Conservation (phyloP, 2,888 invertebrate species). For the Heliconius hortense region DNA sequence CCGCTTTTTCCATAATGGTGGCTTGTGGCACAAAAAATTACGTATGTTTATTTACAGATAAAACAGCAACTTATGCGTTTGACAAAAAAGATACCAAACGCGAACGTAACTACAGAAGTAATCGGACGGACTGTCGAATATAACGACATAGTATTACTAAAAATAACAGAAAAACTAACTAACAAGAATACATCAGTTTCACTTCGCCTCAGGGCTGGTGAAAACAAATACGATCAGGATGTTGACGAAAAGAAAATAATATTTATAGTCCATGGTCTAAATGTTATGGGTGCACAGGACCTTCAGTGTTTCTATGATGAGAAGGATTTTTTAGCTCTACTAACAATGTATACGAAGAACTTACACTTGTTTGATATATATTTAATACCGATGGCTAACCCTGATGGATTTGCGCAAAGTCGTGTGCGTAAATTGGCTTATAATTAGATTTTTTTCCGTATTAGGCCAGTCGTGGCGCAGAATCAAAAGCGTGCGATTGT, state of each 20-base stretch:
- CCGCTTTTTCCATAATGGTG: too few relatives aligned
- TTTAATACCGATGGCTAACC: slow-evolving; percentile 70
- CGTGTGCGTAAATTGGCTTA: neutral
- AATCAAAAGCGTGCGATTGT: too few relatives aligned
- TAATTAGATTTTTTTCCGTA: too few relatives aligned
- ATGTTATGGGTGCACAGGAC: slow-evolving; percentile 53
- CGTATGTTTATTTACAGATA: slow-evolving; percentile 51
- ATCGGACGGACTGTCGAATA: slow-evolving; percentile 62
- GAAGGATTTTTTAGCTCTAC: slow-evolving; percentile 47
- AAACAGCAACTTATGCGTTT: slow-evolving; percentile 49
- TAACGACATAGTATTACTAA: slow-evolving; percentile 63
- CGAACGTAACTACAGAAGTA: slow-evolving; percentile 54
- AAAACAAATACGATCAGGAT: slow-evolving; percentile 60
- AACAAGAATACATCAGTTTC: slow-evolving; percentile 28
- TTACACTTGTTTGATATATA: slow-evolving; percentile 70
- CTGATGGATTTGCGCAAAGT: slow-evolving; percentile 56
- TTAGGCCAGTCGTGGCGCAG: too few relatives aligned
- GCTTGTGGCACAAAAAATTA: too few relatives aligned
- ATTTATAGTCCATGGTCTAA: slow-evolving; percentile 69
- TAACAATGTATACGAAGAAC: slow-evolving; percentile 58
- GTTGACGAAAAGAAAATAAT: slow-evolving; percentile 63
- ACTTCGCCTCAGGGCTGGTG: slow-evolving; percentile 50
- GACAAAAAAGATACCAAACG: slow-evolving; percentile 46
- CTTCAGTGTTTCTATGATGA: slow-evolving; percentile 46
- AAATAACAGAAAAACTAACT: slow-evolving; percentile 47